Percentiles rank a stretch among this genome's conserved stretches.
These are phyloP conservation scores for Sisyra nigra DNA, from an alignment of 2,888 invertebrate species.

Conservation along the genomic window DNA sequence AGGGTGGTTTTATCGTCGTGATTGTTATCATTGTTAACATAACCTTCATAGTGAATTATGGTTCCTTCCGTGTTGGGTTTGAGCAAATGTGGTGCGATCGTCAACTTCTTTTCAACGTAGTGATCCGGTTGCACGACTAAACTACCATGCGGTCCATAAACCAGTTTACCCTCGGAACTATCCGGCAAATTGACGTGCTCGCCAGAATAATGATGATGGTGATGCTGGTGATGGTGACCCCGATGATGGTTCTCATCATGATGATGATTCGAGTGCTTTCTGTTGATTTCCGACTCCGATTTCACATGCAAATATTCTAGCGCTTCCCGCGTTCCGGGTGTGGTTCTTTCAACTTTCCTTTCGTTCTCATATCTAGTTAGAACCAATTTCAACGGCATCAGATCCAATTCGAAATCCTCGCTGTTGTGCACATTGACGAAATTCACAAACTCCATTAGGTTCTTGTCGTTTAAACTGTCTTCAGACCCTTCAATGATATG, in stretches of 20 bases:
- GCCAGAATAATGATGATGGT: conserved; percentile 25
- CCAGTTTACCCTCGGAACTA: conserved; percentile 22
- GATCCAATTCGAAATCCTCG: conserved; percentile 22
- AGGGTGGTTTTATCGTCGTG: no score
- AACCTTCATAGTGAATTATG: conserved; percentile 34
- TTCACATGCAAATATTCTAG: conserved; percentile 17
- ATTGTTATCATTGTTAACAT: conserved; percentile 12
- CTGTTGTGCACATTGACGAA: conserved; percentile 21
- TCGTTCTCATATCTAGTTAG: conserved; percentile 20
- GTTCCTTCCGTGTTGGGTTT: conserved; percentile 42
- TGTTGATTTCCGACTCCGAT: conserved; percentile 10
- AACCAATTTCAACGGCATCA: conserved; percentile 20
- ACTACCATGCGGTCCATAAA: conserved; percentile 37
- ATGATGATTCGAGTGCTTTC: conserved; percentile 8
- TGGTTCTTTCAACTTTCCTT: conserved; percentile 14
- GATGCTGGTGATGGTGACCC: conserved; percentile 11
- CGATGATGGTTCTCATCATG: not conserved
- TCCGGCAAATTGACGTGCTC: conserved; percentile 17
- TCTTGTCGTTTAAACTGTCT: conserved; percentile 19
- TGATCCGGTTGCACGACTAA: conserved; percentile 29
- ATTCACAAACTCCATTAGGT: conserved; percentile 23
- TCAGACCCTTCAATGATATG: conserved; percentile 20
- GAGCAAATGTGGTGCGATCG: conserved; percentile 38
- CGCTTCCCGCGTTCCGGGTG: conserved; percentile 13
- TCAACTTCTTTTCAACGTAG: conserved; percentile 35